These are phyloP conservation scores for Masnerella sp. DNA, from an alignment of 2,888 invertebrate genomes.

Conservation along the genomic window DNA sequence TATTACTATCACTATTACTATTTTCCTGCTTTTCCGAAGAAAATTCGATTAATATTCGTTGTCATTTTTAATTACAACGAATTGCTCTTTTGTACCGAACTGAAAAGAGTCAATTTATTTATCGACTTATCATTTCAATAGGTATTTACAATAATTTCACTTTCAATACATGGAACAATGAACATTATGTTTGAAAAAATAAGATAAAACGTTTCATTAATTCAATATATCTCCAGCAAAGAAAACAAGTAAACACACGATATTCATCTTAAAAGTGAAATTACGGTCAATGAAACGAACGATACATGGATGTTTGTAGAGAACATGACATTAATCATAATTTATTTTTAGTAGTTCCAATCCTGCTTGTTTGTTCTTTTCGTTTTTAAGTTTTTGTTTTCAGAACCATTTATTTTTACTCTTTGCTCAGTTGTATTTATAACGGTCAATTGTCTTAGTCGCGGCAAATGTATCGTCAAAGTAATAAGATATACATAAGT, in stretches of 20 bases:
- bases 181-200: too few species aligned
- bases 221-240: neutral
- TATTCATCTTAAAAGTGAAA: constrained; percentile 26
- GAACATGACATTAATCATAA: constrained; percentile 10
- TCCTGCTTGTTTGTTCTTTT: constrained; percentile 8
- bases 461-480: neutral
- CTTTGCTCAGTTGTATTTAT: neutral
- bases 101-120: too few species aligned
- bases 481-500: too few species aligned
- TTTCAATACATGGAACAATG: too few species aligned
- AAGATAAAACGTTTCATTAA: neutral
- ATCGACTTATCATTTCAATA: too few species aligned
- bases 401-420: constrained; percentile 10
- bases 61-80: too few species aligned
- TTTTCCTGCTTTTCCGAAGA: too few species aligned
- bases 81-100: too few species aligned
- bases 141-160: too few species aligned
- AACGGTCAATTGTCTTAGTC: neutral
- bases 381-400: constrained; percentile 4
- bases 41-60: too few species aligned
- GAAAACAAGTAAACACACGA: constrained; percentile 19
- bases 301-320: neutral
- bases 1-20: too few species aligned
- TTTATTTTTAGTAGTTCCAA: constrained; percentile 17
- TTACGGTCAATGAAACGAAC: constrained; percentile 23